Conservation (phyloP, 2,113 vertebrate genomes). For the Pontoporia blainvillei region DNA sequence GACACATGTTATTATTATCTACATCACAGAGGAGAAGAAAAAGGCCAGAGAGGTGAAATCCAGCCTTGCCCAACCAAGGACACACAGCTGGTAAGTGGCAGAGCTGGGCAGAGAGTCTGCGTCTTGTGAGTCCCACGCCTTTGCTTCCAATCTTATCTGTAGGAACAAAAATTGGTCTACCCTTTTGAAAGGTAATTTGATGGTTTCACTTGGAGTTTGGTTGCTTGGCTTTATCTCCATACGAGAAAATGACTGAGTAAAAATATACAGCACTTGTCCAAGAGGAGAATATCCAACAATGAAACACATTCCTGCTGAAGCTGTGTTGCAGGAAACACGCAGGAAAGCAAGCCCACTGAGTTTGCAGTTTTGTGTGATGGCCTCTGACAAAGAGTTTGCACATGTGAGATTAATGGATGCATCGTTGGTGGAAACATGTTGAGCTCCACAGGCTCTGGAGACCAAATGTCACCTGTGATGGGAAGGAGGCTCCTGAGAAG, state of each 20-base stretch:
- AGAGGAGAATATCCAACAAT: background rate
- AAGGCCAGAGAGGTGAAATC: background rate
- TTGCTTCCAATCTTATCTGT: background rate
- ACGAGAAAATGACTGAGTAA: background rate
- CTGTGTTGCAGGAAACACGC: background rate
- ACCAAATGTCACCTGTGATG: conserved; percentile 18
- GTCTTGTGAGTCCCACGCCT: background rate
- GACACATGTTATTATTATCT: background rate
- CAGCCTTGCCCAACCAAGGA: background rate
- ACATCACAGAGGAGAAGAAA: background rate
- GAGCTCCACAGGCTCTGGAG: conserved; percentile 20
- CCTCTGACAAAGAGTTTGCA: conserved; percentile 18
- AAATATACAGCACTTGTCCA: background rate
- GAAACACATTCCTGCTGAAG: background rate
- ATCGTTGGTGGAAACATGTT: background rate
- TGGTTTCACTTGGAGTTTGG: background rate
- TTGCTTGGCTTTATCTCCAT: background rate
- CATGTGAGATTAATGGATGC: conserved; percentile 35
- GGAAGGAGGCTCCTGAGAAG: background rate
- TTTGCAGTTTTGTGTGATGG: background rate
- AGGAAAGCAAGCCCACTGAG: background rate
- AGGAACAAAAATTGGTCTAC: background rate
- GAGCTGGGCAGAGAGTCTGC: background rate
- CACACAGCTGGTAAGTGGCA: background rate
- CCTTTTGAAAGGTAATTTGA: background rate